Evolutionary conservation across 2,888 invertebrate genomes (phyloP).

Genomic region (Acanthoscelides obtectus): DNA sequence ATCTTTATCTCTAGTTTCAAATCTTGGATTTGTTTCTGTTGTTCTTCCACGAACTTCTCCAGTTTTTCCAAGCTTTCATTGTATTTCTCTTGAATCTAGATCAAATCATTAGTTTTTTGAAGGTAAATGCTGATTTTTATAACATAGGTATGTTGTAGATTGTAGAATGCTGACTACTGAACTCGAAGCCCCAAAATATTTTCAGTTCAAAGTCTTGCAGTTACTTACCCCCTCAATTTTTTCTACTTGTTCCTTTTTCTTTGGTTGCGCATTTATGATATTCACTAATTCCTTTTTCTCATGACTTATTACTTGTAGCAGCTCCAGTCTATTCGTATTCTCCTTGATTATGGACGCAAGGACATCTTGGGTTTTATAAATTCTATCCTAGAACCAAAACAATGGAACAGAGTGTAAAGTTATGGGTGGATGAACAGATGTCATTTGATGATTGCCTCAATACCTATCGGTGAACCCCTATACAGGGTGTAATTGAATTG

Average conservation of each 20-base stretch:
- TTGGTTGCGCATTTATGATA: constrained; percentile 43
- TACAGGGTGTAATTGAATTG: too few relatives aligned
- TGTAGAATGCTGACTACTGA: too few relatives aligned
- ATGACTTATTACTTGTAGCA: constrained; percentile 52
- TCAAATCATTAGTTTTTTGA: background rate
- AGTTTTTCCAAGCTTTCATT: constrained; percentile 45
- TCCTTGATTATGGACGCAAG: constrained; percentile 48
- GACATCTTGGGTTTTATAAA: constrained; percentile 41
- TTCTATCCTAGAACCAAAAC: constrained; percentile 36
- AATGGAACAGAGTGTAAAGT: background rate
- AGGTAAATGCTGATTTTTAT: background rate
- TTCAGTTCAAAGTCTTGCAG: background rate
- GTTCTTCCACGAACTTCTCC: constrained; percentile 41
- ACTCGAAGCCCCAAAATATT: too few relatives aligned
- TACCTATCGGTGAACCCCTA: too few relatives aligned
- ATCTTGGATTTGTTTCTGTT: constrained; percentile 41
- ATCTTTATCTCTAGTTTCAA: constrained; percentile 36
- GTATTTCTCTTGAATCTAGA: constrained; percentile 35
- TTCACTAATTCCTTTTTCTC: constrained; percentile 51
- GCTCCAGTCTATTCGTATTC: constrained; percentile 54
- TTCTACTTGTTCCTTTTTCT: constrained; percentile 33
- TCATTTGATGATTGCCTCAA: too few relatives aligned
- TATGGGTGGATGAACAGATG: too few relatives aligned
- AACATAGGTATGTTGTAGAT: too few relatives aligned
- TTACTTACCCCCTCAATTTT: constrained; percentile 27